phyloP scores from a whole-genome alignment of 37 sponge, comb jelly and placozoan species.

The Cliona cf. orientalis region DNA sequence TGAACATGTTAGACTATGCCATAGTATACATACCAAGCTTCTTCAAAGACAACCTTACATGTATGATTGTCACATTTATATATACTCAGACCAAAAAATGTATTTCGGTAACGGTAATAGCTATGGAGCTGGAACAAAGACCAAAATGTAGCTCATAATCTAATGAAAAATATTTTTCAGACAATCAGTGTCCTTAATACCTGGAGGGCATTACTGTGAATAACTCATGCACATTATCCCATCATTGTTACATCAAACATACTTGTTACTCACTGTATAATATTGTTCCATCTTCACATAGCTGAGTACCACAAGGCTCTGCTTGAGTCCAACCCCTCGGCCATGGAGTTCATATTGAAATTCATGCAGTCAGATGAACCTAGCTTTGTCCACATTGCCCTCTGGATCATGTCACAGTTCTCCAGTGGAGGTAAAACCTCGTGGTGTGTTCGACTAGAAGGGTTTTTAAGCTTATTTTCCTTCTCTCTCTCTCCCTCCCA shows the following conservation, averaged over 20 bases:
- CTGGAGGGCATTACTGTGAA: too few species aligned
- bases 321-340: constrained; percentile 37
- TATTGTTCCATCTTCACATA: neutral
- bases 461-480: neutral
- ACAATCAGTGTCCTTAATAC: too few species aligned
- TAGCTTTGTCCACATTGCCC: constrained; percentile 53
- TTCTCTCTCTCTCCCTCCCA: neutral
- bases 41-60: too few species aligned
- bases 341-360: constrained; percentile 17
- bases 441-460: neutral
- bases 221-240: neutral
- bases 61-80: too few species aligned
- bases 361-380: constrained; percentile 43
- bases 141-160: too few species aligned
- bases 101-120: too few species aligned
- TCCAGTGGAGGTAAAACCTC: constrained; percentile 58
- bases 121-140: too few species aligned
- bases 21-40: too few species aligned
- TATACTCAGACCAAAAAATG: too few species aligned
- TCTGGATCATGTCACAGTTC: constrained; percentile 70
- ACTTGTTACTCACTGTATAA: neutral
- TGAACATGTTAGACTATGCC: too few species aligned
- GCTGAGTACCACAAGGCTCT: constrained; percentile 47
- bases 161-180: too few species aligned
- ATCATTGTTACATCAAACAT: neutral